Conservation (phyloP, 2,797 vertebrate species). For the Squalus acanthias region DNA sequence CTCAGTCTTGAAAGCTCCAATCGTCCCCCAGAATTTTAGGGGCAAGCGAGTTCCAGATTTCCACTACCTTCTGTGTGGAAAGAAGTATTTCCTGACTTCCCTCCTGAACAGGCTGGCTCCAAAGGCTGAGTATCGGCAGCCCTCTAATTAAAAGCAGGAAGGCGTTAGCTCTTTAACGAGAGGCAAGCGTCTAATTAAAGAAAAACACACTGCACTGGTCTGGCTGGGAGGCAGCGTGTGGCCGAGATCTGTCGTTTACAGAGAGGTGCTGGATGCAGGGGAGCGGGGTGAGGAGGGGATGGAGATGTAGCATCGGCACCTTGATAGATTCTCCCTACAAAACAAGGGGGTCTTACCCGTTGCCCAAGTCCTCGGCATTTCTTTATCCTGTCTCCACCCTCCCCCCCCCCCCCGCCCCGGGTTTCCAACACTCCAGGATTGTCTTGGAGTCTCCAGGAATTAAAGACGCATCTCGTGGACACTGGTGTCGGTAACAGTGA, state of each 20-base stretch:
- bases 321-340: neutral
- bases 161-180: neutral
- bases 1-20: too few relatives aligned
- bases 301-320: neutral
- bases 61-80: neutral
- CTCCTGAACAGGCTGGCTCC: neutral
- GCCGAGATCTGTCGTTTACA: neutral
- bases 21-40: too few relatives aligned
- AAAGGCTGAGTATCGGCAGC: neutral
- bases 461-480: neutral
- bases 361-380: neutral
- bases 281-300: neutral
- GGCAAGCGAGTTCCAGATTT: neutral
- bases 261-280: neutral
- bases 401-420: neutral
- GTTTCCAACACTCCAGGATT: neutral
- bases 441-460: too few relatives aligned
- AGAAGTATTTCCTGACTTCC: too few relatives aligned
- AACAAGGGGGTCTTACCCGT: neutral
- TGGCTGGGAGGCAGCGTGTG: neutral
- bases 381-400: neutral
- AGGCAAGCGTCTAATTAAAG: neutral
- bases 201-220: neutral
- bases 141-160: conserved; percentile 19
- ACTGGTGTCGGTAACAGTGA: neutral